Evolutionary conservation across 2,888 invertebrate genomes (phyloP).

Genomic region (Gonocerus acuteangulatus): DNA sequence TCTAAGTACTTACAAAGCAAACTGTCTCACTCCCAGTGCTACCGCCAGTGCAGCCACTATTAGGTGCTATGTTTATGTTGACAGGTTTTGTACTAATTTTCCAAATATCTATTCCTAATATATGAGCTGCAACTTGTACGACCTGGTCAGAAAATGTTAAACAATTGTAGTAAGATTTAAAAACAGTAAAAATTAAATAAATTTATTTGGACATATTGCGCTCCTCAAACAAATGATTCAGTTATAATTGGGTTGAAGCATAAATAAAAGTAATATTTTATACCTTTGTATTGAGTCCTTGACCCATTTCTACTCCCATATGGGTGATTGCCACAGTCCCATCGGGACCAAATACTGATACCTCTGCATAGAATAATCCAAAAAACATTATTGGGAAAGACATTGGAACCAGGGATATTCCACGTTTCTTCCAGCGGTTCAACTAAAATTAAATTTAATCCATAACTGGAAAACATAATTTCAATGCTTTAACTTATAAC

Average conservation of each 20-base stretch:
- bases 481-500: no score
- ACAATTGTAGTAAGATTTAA: background rate
- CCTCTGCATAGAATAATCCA: constrained; percentile 51
- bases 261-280: no score
- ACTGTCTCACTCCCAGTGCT: constrained; percentile 63
- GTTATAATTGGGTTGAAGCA: no score
- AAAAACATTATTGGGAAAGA: constrained; percentile 53
- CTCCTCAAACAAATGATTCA: background rate
- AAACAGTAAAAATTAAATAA: background rate
- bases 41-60: constrained; percentile 59
- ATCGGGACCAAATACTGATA: constrained; percentile 62
- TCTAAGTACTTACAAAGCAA: constrained; percentile 28
- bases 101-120: constrained; percentile 59
- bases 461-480: background rate
- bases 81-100: constrained; percentile 58
- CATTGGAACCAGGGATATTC: constrained; percentile 59
- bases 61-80: constrained; percentile 57
- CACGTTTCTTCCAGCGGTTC: constrained; percentile 76
- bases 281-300: constrained; percentile 72
- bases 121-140: constrained; percentile 65
- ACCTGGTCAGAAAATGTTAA: constrained; percentile 45
- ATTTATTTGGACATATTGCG: background rate
- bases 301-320: constrained; percentile 69
- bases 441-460: constrained; percentile 44
- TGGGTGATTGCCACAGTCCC: constrained; percentile 64